Evolutionary conservation across 2,797 vertebrate genomes (phyloP), one percentile per base, ranked within the genome.

Genomic region (Leptatherina wallacei): DNA sequence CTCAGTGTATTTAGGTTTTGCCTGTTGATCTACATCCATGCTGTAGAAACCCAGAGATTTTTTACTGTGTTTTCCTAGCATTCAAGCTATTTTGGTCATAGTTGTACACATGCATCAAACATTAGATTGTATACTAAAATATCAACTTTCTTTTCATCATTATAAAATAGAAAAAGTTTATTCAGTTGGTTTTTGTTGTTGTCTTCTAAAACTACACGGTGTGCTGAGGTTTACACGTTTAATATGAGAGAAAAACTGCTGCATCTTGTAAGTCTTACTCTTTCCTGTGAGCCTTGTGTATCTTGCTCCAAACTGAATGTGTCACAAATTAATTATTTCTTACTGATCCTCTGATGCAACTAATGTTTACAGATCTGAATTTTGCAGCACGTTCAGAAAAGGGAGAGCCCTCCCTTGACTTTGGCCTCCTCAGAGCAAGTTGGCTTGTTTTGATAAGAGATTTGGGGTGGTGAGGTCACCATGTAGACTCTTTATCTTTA

Each of bases 361-460:
- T 56, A 20, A 71, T 76, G 27, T 65, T 75, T 27, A 60, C 14
- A 57, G 3, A 4, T 3, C 61, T 24, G 7, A 27, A 36, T 71
- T 75, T 51, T 71, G 44, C 30, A 36, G 22, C 38, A 49, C 22
- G 61, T 6, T 64, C 44, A 18, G 56, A 61, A 2, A 20, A 22
- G 59, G 67, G 3, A 1, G 30, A 40, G 32, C 61, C 52, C 49
- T 29, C 30, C 67, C 69, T 22, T 47, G 16, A 65, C 38, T 0
- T 16, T 30, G 75, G 68, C 81, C 78, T 77, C 81, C 18, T 38
- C 20, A 9, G 27, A 68, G 68, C 88, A 66, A 58, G 80, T 88
- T 87, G 86, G 78, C n/a, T 56, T 16, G 60, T 60, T 42, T 58
- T 90, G 92, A 93, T 93, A 93, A 93, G 90, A 78, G 27, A 32